A percentile compares a stretch with the other conserved stretches of the same genome.
Evolutionary conservation across 2,113 vertebrate species (phyloP).

Genomic region (Lycocorax pyrrhopterus): DNA sequence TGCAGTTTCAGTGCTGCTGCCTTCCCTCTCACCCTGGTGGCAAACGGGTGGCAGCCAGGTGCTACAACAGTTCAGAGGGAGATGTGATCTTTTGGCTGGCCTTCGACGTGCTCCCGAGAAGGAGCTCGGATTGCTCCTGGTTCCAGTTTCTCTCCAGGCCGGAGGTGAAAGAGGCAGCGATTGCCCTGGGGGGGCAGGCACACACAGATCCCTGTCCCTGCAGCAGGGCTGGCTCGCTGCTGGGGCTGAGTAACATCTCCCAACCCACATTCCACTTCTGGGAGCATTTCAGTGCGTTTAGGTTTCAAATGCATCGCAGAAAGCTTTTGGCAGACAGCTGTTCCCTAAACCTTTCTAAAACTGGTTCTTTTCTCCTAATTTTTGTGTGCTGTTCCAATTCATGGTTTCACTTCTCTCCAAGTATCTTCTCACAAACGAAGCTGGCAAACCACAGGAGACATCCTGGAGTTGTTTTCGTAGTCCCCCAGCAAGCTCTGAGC

Average conservation of each 20-base stretch:
- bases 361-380: not conserved
- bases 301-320: not conserved
- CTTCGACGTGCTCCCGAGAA: not conserved
- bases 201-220: not conserved
- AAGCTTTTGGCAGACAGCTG: not conserved
- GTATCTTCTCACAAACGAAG: not conserved
- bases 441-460: not conserved
- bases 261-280: not conserved
- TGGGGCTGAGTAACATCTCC: not conserved
- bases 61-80: not conserved
- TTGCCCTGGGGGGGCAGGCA: not conserved
- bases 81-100: not conserved
- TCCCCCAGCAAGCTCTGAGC: not conserved
- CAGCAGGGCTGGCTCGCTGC: not conserved
- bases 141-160: not conserved
- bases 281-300: not conserved
- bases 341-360: not conserved
- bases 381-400: not conserved
- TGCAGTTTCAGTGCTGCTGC: not conserved
- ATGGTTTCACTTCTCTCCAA: not conserved
- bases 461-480: not conserved
- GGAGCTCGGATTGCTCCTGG: not conserved
- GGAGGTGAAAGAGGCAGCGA: not conserved
- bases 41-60: not conserved
- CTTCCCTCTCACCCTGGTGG: not conserved